These are phyloP conservation scores for Bombus breviceps DNA, from an alignment of 1,140 invertebrate genomes.

Conservation along the genomic window DNA sequence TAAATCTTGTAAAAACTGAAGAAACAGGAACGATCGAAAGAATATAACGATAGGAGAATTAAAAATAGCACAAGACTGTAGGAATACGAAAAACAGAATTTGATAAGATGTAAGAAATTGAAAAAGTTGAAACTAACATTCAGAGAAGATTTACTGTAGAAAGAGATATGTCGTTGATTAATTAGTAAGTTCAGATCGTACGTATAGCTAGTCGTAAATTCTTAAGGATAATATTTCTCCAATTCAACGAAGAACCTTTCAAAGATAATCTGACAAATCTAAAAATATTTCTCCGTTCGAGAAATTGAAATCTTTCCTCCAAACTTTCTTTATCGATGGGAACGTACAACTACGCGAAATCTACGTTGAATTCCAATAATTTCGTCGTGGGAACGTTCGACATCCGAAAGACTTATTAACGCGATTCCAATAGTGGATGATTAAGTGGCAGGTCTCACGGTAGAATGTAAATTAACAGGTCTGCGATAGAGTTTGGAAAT, in stretches of 20 bases:
- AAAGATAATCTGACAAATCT: neutral
- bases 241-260: neutral
- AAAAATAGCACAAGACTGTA: neutral
- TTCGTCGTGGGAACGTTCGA: neutral
- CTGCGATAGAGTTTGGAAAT: constrained; percentile 26
- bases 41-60: neutral
- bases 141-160: no score
- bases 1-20: no score
- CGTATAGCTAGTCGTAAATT: neutral
- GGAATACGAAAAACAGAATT: neutral
- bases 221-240: neutral
- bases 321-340: neutral
- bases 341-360: neutral
- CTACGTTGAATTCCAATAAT: constrained; percentile 28
- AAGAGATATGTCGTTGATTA: no score
- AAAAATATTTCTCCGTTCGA: neutral
- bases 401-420: constrained; percentile 20
- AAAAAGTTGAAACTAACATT: no score
- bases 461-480: constrained; percentile 45
- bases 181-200: no score
- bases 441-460: constrained; percentile 6
- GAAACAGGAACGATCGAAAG: neutral
- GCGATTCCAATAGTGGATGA: constrained; percentile 1
- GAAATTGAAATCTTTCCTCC: neutral
- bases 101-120: no score